phyloP scores from a whole-genome alignment of 2,888 invertebrate species.

The Lasioglossum morio region DNA sequence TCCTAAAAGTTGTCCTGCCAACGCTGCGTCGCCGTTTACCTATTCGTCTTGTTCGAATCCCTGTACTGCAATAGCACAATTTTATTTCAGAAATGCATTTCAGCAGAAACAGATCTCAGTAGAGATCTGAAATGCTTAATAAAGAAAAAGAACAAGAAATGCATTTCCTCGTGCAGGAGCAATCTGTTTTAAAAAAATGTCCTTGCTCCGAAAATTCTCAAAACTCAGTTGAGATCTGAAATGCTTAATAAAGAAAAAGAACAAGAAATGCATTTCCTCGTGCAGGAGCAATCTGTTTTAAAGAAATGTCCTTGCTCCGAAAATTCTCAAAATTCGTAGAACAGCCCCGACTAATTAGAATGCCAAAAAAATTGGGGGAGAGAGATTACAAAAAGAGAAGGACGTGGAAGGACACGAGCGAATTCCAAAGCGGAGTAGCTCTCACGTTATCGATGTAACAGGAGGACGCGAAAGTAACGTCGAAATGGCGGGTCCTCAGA shows the following conservation, averaged over 20 bases:
- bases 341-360: neutral
- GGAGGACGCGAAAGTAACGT: constrained; percentile 23
- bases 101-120: too few relatives aligned
- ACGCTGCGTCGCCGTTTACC: neutral
- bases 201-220: neutral
- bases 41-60: neutral
- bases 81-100: neutral
- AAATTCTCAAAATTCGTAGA: neutral
- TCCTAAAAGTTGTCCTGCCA: neutral
- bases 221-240: neutral
- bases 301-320: neutral
- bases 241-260: too few relatives aligned
- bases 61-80: neutral
- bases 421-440: constrained; percentile 19
- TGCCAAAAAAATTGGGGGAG: neutral
- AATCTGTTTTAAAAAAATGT: neutral
- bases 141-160: too few relatives aligned
- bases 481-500: constrained; percentile 30
- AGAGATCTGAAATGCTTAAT: too few relatives aligned
- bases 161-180: neutral
- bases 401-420: neutral
- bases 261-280: neutral
- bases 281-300: neutral
- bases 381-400: neutral
- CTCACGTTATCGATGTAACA: constrained; percentile 38